phyloP scores from a whole-genome alignment of 2,888 invertebrate genomes.

The Punctoribates punctum region DNA sequence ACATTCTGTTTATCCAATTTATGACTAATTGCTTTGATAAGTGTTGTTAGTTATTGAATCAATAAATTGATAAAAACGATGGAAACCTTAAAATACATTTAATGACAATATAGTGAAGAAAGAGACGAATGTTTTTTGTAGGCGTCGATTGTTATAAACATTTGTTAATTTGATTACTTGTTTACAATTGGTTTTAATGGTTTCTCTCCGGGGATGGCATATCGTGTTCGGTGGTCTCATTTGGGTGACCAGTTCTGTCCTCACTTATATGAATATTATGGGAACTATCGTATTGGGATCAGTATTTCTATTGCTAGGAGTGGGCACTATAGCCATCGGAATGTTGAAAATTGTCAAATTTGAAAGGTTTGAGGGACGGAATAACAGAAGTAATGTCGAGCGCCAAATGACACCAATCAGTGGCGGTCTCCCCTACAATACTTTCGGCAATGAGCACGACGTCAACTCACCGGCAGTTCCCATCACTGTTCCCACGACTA shows the following conservation, averaged over 20 bases:
- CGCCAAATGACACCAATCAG: not conserved
- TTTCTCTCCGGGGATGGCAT: not conserved
- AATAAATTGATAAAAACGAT: not conserved
- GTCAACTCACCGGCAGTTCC: too few species aligned
- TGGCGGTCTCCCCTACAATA: not conserved
- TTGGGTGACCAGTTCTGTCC: not conserved
- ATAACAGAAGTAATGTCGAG: not conserved
- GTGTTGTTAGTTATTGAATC: too few species aligned
- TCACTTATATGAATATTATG: not conserved
- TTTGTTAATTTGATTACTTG: not conserved
- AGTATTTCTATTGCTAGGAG: not conserved
- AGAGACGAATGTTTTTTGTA: not conserved
- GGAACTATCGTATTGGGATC: not conserved
- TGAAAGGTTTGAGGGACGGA: conserved; percentile 8
- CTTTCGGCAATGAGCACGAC: too few species aligned
- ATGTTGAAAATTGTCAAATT: conserved; percentile 9
- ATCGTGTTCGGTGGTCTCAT: not conserved
- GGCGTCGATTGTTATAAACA: conserved; percentile 14
- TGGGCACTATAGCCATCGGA: not conserved
- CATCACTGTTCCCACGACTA: too few species aligned
- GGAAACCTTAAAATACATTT: not conserved
- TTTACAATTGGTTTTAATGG: not conserved
- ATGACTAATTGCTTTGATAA: too few species aligned
- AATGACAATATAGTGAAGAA: not conserved
- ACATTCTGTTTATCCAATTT: not conserved